Evolutionary conservation across 2,113 vertebrate species (phyloP), one percentile per base, ranked within the genome.

Genomic region (Lagopus leucura): DNA sequence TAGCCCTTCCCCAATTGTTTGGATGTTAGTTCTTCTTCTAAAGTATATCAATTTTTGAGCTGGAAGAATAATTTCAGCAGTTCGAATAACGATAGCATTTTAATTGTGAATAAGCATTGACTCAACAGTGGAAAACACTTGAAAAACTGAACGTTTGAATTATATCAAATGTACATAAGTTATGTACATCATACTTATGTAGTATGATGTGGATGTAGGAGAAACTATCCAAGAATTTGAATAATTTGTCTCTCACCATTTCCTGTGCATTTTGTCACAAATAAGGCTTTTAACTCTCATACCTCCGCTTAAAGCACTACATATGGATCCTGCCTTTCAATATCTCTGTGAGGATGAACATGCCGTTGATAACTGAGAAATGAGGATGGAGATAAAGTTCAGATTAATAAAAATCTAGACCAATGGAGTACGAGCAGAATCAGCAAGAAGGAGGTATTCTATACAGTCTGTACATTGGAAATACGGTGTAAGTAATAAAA

Each of bases 261-360:
- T 66, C 22, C 71, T 43, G 13, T n/a, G 78, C 8, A 14, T 15
- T n/a, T 34, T 3, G 16, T 70, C 55, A 21, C 22, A 81, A 42
- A 11, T 5, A 32, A 88, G 42, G 6, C 8, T 36, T 34, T 80
- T 60, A 6, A 25, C 48, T 65, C 43, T 69, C 32, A 10, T 42
- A 10, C 4, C 20, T 57, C 43, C 38, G 7, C 27, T n/a, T 60
- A n/a, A 77, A n/a, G 3, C 6, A 30, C 38, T 19, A 10, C 0
- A 10, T 5, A 24, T 64, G 58, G 28, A 38, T 30, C 60, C 45
- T 18, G n/a, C 8, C 20, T 45, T 30, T 38, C 60, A 71, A n/a
- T 66, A 89, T 57, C 8, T 8, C 32, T 54, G 45, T 67, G 57
- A 78, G 57, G n/a, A 69, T 57, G 27, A 72, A 57, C 7, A 3